These are phyloP conservation scores for Mungos mungo DNA, from an alignment of 2,113 vertebrate species.

Conservation along the genomic window DNA sequence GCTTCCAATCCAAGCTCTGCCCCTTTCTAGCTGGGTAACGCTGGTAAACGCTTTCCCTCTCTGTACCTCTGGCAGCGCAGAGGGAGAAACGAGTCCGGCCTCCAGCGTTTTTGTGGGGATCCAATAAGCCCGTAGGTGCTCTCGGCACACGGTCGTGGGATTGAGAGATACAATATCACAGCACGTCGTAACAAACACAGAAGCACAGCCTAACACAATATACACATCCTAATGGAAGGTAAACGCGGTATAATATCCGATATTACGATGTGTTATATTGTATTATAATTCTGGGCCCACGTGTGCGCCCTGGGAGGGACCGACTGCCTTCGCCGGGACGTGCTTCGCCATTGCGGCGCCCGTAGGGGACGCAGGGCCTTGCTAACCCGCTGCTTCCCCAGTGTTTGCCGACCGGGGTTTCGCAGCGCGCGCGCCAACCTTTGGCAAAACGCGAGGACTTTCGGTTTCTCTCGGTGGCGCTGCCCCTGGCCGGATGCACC, in stretches of 20 bases:
- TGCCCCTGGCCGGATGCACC: neutral
- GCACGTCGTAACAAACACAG: conserved; percentile 71
- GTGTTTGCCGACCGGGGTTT: neutral
- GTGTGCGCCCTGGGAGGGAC: conserved; percentile 62
- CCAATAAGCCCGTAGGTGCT: neutral
- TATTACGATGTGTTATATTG: conserved; percentile 82
- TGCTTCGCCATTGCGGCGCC: neutral
- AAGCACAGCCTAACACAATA: conserved; percentile 52
- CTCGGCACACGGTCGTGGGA: neutral
- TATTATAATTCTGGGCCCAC: conserved; percentile 79
- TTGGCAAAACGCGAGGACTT: neutral
- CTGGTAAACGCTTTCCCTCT: neutral
- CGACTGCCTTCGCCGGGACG: neutral
- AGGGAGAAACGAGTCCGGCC: neutral
- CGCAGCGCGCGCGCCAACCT: rapidly evolving
- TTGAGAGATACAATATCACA: conserved; percentile 7
- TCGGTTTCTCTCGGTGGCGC: neutral
- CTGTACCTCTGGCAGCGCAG: neutral
- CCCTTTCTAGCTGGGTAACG: neutral
- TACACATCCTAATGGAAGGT: conserved; percentile 64
- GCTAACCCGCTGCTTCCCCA: neutral
- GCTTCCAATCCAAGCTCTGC: conserved; percentile 24
- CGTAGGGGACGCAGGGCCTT: neutral
- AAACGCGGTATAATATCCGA: conserved; percentile 58
- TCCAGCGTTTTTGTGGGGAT: neutral